These are phyloP conservation scores for Sacculina carcini DNA, from an alignment of 2,888 invertebrate species.

Conservation along the genomic window DNA sequence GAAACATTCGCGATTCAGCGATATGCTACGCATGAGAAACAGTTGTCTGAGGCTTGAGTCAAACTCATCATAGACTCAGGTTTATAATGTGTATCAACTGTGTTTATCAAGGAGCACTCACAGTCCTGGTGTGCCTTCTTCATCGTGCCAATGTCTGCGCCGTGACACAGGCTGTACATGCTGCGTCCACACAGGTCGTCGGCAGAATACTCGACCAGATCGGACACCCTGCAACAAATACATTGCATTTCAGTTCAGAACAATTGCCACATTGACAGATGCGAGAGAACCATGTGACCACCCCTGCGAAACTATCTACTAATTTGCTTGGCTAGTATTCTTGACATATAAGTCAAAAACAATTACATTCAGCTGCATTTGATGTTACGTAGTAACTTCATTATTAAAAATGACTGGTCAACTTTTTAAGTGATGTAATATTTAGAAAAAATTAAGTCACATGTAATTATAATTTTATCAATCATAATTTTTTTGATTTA, in stretches of 20 bases:
- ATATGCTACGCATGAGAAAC: background rate
- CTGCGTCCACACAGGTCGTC: constrained; percentile 84
- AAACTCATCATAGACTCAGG: background rate
- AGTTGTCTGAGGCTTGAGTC: background rate
- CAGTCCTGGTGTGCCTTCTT: constrained; percentile 83
- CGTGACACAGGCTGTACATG: constrained; percentile 78
- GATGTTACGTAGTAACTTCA: too few species aligned
- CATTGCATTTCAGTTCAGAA: too few species aligned
- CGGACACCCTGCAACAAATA: constrained; percentile 41
- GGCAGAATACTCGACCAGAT: constrained; percentile 69
- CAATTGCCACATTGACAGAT: too few species aligned
- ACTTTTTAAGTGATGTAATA: too few species aligned
- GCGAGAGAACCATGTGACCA: too few species aligned
- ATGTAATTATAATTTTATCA: too few species aligned
- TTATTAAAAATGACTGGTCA: too few species aligned
- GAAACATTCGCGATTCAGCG: too few species aligned
- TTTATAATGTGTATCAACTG: background rate
- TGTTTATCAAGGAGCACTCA: constrained; percentile 31
- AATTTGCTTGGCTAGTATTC: background rate
- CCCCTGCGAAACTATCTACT: too few species aligned
- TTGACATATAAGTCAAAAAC: background rate
- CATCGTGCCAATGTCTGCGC: constrained; percentile 77
- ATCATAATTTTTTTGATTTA: too few species aligned
- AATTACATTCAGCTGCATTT: too few species aligned
- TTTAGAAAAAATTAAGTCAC: too few species aligned